phyloP scores from a whole-genome alignment of 2,888 invertebrate species.

The Anorthoa munda region DNA sequence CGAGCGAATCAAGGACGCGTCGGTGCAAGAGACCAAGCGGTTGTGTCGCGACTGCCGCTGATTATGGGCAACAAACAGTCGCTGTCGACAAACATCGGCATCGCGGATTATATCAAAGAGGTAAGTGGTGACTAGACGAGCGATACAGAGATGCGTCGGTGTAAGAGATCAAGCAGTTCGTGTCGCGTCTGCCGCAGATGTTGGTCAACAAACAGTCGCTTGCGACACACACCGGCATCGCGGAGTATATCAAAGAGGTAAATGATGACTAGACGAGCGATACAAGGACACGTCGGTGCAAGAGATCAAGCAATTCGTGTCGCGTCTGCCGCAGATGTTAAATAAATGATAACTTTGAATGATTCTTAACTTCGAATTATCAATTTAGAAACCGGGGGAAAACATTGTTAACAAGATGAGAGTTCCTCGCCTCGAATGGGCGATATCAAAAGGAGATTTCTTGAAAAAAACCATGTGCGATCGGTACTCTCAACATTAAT shows the following conservation, averaged over 20 bases:
- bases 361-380: no score
- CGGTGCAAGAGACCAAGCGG: slow-evolving; percentile 98
- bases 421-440: no score
- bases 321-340: slow-evolving; percentile 96
- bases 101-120: slow-evolving; percentile 98
- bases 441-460: no score
- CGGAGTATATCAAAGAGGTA: slow-evolving; percentile 97
- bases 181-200: slow-evolving; percentile 96
- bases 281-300: slow-evolving; percentile 97
- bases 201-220: slow-evolving; percentile 96
- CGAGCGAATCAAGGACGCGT: no score
- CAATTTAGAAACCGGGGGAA: no score
- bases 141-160: no score
- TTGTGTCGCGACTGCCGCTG: slow-evolving; percentile 97
- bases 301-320: slow-evolving; percentile 98
- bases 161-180: slow-evolving; percentile 99
- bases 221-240: slow-evolving; percentile 97
- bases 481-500: no score
- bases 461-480: no score
- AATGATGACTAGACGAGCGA: slow-evolving; percentile 93
- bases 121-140: slow-evolving; percentile 93
- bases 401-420: no score
- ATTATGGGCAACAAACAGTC: slow-evolving; percentile 97
- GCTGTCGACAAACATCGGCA: slow-evolving; percentile 96
- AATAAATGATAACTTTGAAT: no score